Conservation (phyloP, 2,113 vertebrate species). For the Raja brachyura region DNA sequence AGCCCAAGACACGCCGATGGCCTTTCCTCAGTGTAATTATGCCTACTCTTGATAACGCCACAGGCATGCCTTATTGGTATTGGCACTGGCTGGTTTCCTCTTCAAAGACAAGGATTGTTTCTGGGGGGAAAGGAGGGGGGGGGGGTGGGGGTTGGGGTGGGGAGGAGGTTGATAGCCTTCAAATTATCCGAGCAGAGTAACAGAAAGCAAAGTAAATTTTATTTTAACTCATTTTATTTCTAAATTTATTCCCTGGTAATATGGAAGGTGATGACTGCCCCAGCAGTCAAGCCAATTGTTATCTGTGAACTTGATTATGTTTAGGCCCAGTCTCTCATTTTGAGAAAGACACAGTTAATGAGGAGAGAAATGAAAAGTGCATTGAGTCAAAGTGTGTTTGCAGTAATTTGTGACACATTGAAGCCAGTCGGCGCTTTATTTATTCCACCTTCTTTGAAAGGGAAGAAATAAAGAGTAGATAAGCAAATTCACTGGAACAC, state of each 20-base stretch:
- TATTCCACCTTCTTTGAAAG: constrained; percentile 53
- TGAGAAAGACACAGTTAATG: constrained; percentile 71
- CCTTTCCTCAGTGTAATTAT: constrained; percentile 59
- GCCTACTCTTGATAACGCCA: constrained; percentile 55
- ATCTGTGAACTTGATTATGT: constrained; percentile 67
- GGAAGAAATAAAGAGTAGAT: constrained; percentile 56
- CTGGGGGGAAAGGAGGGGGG: constrained; percentile 44
- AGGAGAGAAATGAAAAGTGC: constrained; percentile 70
- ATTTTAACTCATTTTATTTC: constrained; percentile 73
- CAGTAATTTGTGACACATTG: constrained; percentile 69
- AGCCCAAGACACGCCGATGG: constrained; percentile 53
- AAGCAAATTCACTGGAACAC: constrained; percentile 62
- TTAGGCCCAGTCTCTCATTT: constrained; percentile 62
- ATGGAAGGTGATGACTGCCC: constrained; percentile 59
- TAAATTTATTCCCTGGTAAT: constrained; percentile 65
- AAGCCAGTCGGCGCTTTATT: constrained; percentile 61
- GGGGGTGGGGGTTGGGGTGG: background rate
- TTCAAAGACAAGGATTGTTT: constrained; percentile 60
- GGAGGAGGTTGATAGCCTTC: constrained; percentile 56
- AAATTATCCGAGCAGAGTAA: constrained; percentile 60
- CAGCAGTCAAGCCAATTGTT: constrained; percentile 65
- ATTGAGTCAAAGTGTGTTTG: constrained; percentile 64
- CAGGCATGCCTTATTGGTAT: constrained; percentile 55
- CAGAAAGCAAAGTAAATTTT: constrained; percentile 64
- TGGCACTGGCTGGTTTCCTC: constrained; percentile 55